These are phyloP conservation scores for Nothobranchius furzeri DNA, from an alignment of 2,113 vertebrate species.

Conservation along the genomic window DNA sequence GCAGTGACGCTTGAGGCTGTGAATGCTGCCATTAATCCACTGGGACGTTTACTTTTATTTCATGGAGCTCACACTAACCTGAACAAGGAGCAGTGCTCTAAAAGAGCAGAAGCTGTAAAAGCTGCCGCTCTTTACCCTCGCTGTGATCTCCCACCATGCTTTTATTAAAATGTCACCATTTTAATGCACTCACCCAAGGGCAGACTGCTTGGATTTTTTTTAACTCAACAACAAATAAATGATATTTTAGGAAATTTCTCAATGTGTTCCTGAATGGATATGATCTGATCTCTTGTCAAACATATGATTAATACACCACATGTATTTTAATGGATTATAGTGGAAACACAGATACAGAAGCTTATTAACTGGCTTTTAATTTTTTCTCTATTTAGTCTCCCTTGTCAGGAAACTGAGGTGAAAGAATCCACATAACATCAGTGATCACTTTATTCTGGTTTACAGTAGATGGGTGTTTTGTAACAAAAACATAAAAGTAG, in stretches of 20 bases:
- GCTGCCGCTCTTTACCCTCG: conserved; percentile 34
- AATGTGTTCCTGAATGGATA: too few relatives aligned
- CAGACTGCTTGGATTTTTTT: conserved; percentile 27
- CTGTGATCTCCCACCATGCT: conserved; percentile 54
- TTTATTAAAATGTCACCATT: conserved; percentile 67
- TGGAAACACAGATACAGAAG: conserved; percentile 1
- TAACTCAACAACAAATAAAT: conserved; percentile 40
- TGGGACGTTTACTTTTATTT: conserved; percentile 54
- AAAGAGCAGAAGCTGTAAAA: conserved; percentile 46
- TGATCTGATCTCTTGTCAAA: conserved; percentile 23
- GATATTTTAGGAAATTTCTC: conserved; percentile 15
- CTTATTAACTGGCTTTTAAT: background rate
- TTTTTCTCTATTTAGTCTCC: too few relatives aligned
- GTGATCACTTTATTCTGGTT: background rate
- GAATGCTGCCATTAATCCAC: too few relatives aligned
- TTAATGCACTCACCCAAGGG: conserved; percentile 62
- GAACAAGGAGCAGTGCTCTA: conserved; percentile 29
- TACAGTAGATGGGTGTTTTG: conserved; percentile 19
- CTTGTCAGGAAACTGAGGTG: background rate
- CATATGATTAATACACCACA: background rate
- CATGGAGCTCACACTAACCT: conserved; percentile 48
- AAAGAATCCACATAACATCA: background rate
- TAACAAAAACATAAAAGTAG: conserved; percentile 24
- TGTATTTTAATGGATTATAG: conserved; percentile 5
- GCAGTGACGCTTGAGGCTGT: too few relatives aligned